Conservation (phyloP, 1,140 invertebrate species). For the Atopsyche davidsoni region DNA sequence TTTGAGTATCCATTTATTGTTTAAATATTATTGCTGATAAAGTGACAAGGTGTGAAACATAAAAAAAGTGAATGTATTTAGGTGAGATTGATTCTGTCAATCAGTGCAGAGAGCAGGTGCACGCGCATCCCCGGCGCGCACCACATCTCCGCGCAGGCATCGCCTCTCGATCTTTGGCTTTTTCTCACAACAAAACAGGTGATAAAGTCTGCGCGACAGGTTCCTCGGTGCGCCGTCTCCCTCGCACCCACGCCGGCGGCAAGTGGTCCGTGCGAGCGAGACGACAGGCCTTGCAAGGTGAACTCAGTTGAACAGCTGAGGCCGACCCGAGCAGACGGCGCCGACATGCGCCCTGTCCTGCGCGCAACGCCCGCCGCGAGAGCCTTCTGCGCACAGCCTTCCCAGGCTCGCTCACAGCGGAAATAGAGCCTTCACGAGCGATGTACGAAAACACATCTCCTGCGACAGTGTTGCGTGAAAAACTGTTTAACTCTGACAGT, state of each 20-base stretch:
- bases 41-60: too few relatives aligned
- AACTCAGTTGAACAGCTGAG: conserved; percentile 29
- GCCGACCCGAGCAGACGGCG: conserved; percentile 22
- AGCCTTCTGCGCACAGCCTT: not conserved
- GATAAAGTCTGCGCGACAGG: conserved; percentile 19
- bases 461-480: not conserved
- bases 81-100: too few relatives aligned
- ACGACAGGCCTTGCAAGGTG: conserved; percentile 29
- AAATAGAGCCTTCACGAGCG: not conserved
- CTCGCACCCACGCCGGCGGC: conserved; percentile 7
- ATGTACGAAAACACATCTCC: not conserved
- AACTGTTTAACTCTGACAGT: too few relatives aligned
- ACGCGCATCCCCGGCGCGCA: not conserved
- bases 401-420: not conserved
- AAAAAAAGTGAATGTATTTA: too few relatives aligned
- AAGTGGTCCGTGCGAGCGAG: conserved; percentile 11
- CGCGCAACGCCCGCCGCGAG: not conserved
- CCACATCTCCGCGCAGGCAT: not conserved
- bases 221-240: conserved; percentile 9
- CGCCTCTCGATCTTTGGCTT: not conserved
- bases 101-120: too few relatives aligned
- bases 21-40: too few relatives aligned
- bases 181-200: conserved; percentile 14
- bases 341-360: not conserved
- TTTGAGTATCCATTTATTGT: too few relatives aligned